Percentiles rank a stretch among this genome's conserved stretches.
phyloP scores from a whole-genome alignment of 2,113 vertebrate genomes.

The human region GRCh38 chr1:74012501-74013000 shows the following conservation, averaged over 20 bases:
- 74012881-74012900: not conserved
- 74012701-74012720: conserved; percentile 6
- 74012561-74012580: conserved; percentile 32
- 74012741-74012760: conserved; percentile 42
- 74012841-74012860: conserved; percentile 14
- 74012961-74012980: not conserved
- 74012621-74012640: conserved; percentile 4
- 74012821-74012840: conserved; percentile 35
- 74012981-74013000: not conserved
- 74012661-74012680: not conserved
- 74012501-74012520: conserved; percentile 71
- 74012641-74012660: conserved; percentile 23
- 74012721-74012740: conserved; percentile 45
- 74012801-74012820: conserved; percentile 4
- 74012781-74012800: not conserved
- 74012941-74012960: not conserved
- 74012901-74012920: conserved; percentile 18
- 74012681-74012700: not conserved
- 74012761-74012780: conserved; percentile 7
- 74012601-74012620: not conserved
- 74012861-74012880: not conserved
- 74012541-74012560: not conserved
- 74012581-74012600: not conserved
- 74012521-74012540: conserved; percentile 54
- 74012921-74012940: not conserved